Base-by-base conservation (phyloP, 53 echinoderm and acorn worm species). In the Mesocentrotus franciscanus region DNA sequence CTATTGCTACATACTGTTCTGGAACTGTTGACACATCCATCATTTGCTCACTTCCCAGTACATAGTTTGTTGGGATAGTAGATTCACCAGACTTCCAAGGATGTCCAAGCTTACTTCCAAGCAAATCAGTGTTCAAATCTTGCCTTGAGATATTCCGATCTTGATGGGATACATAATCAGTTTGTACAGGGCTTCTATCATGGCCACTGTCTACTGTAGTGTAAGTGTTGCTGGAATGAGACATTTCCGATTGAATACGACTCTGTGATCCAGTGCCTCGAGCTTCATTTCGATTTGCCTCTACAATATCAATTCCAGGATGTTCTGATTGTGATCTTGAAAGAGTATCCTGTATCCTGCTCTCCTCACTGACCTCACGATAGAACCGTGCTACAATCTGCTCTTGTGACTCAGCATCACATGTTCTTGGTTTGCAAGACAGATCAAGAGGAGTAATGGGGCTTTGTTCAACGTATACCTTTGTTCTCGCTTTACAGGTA, bases 371-470 rank as follows among this genome's bases (percentile, higher is more conserved):
- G n/a, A 57, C 87, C 12, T 24, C 13, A n/a, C 13, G 0, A 58
- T 10, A 11, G 27, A 58, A 17, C 20, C 58, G 57, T 87, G n/a
- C 87, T 57, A 58, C 58, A 58, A 58, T 10, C 58, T 87, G 87
- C 87, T 87, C 87, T 20, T 57, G 87, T 87, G 87, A 57, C 29
- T 87, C 87, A 57, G 57, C n/a, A 58, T 87, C 87, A 59, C 87
- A 81, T 17, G 0, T 57, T 90, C 30, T 91, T 61, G n/a, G 34
- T 39, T 91, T 91, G 62, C 64, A 66, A 34, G 91, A 66, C 35
- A 91, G 66, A 66, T 91, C 91, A 66, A 91, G 91, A 61, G 91
- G 91, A 26, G 64, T 35, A 64, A 56, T 39, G 1, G 34, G 33
- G n/a, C 36, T 66, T 36, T 91, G 64, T 10, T 36, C 56, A 91